These are phyloP conservation scores for Netelia virgata DNA, from an alignment of 2,888 invertebrate species.

Conservation along the genomic window DNA sequence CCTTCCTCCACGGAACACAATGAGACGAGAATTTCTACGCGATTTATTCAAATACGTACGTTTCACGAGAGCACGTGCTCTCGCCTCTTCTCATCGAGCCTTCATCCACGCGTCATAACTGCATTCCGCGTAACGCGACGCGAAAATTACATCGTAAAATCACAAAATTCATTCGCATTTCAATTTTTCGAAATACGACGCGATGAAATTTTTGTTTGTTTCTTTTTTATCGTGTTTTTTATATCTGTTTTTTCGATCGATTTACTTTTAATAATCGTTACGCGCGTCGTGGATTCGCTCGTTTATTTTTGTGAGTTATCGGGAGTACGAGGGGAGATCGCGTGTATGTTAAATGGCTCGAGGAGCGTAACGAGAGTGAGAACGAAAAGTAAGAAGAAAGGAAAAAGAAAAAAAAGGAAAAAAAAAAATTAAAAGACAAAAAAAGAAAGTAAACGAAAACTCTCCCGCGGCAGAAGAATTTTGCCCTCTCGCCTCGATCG, in stretches of 20 bases:
- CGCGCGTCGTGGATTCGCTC: slow-evolving; percentile 3
- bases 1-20: neutral
- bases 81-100: neutral
- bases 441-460: slow-evolving; percentile 5
- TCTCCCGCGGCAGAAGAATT: neutral
- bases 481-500: slow-evolving; percentile 38
- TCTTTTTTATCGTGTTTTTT: too few relatives aligned
- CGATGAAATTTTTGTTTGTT: neutral
- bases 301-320: slow-evolving; percentile 10
- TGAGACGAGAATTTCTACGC: slow-evolving; percentile 32
- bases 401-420: neutral
- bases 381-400: neutral
- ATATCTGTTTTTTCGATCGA: neutral
- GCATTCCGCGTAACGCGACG: neutral
- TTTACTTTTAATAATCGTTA: slow-evolving; percentile 10
- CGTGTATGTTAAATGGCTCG: slow-evolving; percentile 48
- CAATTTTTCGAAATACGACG: neutral
- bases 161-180: neutral
- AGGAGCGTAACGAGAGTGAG: slow-evolving; percentile 8
- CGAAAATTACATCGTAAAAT: neutral
- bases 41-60: slow-evolving; percentile 28
- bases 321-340: slow-evolving; percentile 27
- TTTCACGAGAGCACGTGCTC: slow-evolving; percentile 15
- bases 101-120: slow-evolving; percentile 20
- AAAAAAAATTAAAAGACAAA: neutral